These are phyloP conservation scores for Sapayoa aenigma DNA, from an alignment of 2,113 vertebrate species.

Conservation along the genomic window DNA sequence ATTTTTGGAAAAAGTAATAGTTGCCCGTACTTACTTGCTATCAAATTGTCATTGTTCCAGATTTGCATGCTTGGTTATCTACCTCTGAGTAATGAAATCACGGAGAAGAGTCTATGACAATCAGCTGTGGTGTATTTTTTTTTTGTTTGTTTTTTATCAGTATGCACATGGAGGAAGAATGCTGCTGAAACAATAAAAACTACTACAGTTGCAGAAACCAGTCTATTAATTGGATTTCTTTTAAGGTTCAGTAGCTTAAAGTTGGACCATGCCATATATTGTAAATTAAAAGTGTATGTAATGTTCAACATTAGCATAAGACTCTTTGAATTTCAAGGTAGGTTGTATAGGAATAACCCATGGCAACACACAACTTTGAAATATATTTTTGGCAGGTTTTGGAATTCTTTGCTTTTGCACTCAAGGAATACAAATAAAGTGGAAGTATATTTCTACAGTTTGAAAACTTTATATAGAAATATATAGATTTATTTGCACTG, in stretches of 20 bases:
- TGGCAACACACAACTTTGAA: background rate
- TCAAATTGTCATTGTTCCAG: background rate
- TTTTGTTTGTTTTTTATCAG: background rate
- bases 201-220: background rate
- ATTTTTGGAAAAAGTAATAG: background rate
- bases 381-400: background rate
- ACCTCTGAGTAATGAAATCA: background rate
- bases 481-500: background rate
- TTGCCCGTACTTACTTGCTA: background rate
- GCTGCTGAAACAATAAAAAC: background rate
- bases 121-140: too few relatives aligned
- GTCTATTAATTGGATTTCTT: background rate
- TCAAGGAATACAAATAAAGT: background rate
- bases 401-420: background rate
- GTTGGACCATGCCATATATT: background rate
- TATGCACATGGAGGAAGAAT: background rate
- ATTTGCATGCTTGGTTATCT: background rate
- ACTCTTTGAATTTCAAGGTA: background rate
- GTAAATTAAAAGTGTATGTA: background rate
- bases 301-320: background rate
- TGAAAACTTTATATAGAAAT: background rate
- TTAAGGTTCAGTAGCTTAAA: background rate
- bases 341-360: background rate
- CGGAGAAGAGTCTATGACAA: background rate
- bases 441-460: background rate